A percentile compares a stretch with the other conserved stretches of the same genome.
These are phyloP conservation scores for Synergus umbraculus DNA, from an alignment of 2,888 invertebrate species.

Conservation along the genomic window DNA sequence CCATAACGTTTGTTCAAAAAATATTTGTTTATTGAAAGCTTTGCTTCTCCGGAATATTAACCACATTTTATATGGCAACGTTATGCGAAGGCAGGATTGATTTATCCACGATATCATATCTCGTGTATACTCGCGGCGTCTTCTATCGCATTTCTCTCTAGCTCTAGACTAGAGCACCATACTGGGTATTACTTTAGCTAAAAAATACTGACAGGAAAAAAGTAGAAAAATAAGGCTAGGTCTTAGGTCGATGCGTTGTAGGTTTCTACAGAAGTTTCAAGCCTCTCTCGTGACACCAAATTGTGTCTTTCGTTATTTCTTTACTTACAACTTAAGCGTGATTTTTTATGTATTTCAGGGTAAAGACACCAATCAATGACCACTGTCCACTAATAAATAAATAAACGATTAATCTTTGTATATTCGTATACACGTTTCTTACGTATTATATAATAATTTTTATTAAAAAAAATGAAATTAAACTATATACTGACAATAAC, in stretches of 20 bases:
- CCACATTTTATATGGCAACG: constrained; percentile 9
- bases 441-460: background rate
- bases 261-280: constrained; percentile 49
- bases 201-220: constrained; percentile 72
- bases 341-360: constrained; percentile 23
- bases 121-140: constrained; percentile 43
- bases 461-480: background rate
- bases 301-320: background rate
- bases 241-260: constrained; percentile 61
- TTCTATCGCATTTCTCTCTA: constrained; percentile 40
- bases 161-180: constrained; percentile 28
- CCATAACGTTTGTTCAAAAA: constrained; percentile 21
- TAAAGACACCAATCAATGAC: constrained; percentile 4
- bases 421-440: constrained; percentile 5
- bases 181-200: constrained; percentile 51
- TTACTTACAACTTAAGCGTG: constrained; percentile 7
- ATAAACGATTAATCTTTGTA: background rate
- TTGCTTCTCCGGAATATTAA: background rate
- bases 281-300: constrained; percentile 43
- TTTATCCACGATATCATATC: background rate
- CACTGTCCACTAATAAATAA: constrained; percentile 13
- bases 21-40: constrained; percentile 18
- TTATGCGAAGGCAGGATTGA: constrained; percentile 19
- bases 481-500: background rate
- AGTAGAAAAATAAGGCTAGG: constrained; percentile 76